These are phyloP conservation scores for Rissa tridactyla DNA, from an alignment of 2,113 vertebrate species.

Conservation along the genomic window DNA sequence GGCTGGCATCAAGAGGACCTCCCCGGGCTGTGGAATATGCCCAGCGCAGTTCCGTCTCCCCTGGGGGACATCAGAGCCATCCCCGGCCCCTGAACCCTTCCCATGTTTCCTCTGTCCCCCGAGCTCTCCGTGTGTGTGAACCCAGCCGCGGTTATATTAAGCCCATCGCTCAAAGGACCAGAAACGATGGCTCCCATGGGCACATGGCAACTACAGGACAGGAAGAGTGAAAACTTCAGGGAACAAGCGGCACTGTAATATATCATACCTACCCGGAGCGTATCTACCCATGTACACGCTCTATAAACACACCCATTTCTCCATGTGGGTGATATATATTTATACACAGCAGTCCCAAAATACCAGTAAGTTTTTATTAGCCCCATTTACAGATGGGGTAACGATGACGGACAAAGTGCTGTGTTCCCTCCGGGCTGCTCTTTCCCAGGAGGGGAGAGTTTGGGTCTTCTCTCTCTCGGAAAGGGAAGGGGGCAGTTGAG, in stretches of 20 bases:
- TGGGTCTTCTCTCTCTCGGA: not conserved
- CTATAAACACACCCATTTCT: constrained; percentile 14
- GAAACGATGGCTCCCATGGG: not conserved
- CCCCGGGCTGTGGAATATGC: not conserved
- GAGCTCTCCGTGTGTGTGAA: not conserved
- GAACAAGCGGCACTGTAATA: not conserved
- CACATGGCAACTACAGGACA: not conserved
- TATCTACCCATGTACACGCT: not conserved
- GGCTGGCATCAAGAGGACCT: not conserved
- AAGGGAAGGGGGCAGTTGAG: not conserved
- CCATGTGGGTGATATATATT: not conserved
- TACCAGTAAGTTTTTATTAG: not conserved
- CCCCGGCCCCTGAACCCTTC: not conserved
- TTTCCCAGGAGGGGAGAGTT: not conserved
- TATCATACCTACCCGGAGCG: not conserved
- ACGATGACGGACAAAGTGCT: not conserved
- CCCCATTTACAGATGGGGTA: not conserved
- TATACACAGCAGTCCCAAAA: not conserved
- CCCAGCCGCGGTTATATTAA: not conserved
- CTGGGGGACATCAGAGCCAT: not conserved
- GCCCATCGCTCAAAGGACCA: not conserved
- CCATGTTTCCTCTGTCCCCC: not conserved
- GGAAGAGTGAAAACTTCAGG: not conserved
- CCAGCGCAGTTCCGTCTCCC: not conserved
- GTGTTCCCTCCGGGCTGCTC: not conserved